phyloP scores from a whole-genome alignment of 2,797 vertebrate species.

The Macrochelys suwanniensis region DNA sequence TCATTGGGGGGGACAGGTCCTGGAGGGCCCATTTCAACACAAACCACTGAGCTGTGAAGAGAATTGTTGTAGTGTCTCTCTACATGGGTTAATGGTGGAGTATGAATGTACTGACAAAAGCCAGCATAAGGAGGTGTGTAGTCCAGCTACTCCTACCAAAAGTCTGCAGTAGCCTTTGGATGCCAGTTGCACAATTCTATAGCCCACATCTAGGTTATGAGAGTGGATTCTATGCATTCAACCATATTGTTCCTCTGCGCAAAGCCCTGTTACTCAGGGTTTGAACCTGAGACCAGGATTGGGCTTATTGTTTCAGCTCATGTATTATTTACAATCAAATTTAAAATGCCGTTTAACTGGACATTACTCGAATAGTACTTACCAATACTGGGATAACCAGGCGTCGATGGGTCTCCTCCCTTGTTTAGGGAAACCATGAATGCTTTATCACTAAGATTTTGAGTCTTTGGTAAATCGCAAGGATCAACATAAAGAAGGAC shows the following conservation, averaged over 20 bases:
- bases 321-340: neutral
- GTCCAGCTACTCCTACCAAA: neutral
- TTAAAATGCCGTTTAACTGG: neutral
- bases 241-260: neutral
- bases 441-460: conserved; percentile 77
- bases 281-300: neutral
- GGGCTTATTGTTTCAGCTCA: neutral
- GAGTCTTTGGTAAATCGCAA: conserved; percentile 86
- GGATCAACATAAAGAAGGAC: conserved; percentile 91
- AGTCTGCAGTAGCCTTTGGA: neutral
- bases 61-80: neutral
- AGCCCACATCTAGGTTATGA: neutral
- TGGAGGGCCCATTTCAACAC: neutral
- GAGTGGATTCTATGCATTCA: neutral
- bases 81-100: neutral
- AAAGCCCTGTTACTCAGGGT: neutral
- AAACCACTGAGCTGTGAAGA: neutral
- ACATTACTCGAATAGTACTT: conserved; percentile 67
- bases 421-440: conserved; percentile 92
- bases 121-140: neutral
- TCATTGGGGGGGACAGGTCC: neutral
- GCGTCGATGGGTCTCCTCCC: conserved; percentile 89
- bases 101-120: neutral
- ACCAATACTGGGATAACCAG: conserved; percentile 86
- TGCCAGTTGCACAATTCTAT: neutral